Evolutionary conservation across 2,113 vertebrate genomes (phyloP).

Genomic region (Archilochus colubris): DNA sequence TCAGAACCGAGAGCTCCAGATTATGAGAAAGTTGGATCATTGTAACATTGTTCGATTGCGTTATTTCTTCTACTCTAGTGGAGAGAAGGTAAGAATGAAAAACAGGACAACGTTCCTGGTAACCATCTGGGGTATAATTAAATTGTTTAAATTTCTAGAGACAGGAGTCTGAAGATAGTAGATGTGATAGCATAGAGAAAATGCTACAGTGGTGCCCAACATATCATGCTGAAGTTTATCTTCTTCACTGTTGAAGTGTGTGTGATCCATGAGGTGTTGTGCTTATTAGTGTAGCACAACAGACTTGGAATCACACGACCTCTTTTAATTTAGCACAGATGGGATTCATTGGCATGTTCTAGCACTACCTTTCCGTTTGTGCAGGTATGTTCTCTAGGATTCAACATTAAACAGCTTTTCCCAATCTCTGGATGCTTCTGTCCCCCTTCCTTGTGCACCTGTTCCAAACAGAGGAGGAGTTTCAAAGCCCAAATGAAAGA

Average conservation of each 20-base stretch:
- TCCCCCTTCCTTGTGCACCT: neutral
- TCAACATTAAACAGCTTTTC: neutral
- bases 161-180: neutral
- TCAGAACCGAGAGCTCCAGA: slow-evolving; percentile 98
- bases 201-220: neutral
- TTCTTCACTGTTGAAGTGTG: neutral
- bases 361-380: neutral
- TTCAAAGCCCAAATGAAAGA: neutral
- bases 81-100: slow-evolving; percentile 90
- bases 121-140: neutral
- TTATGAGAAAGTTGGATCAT: slow-evolving; percentile 99
- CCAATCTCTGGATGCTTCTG: neutral
- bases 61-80: slow-evolving; percentile 99
- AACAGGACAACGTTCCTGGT: neutral
- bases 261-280: neutral
- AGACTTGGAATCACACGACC: neutral
- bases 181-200: neutral
- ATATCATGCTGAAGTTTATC: neutral
- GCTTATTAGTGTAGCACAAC: neutral
- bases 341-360: neutral
- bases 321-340: neutral
- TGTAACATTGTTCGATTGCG: slow-evolving; percentile 99
- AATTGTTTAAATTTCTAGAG: neutral
- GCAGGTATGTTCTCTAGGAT: neutral
- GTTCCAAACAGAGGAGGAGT: neutral